phyloP scores from a whole-genome alignment of 2,113 vertebrate species.

The Corythoichthys intestinalis region DNA sequence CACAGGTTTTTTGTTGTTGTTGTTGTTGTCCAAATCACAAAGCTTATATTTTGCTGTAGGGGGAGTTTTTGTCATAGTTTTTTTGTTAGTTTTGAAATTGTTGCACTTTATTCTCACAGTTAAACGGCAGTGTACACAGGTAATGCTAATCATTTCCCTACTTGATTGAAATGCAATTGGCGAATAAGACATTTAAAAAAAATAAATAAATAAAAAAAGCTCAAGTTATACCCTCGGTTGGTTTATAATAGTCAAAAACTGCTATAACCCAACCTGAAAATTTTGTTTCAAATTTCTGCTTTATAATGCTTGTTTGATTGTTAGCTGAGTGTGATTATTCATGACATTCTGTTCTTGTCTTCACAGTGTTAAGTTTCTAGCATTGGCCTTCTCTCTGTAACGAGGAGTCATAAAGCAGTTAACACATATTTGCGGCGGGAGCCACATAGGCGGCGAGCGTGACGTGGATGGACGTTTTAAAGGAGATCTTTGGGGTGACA shows the following conservation, averaged over 20 bases:
- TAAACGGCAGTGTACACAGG: slow-evolving; percentile 66
- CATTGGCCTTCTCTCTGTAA: slow-evolving; percentile 70
- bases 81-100: slow-evolving; percentile 33
- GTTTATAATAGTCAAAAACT: slow-evolving; percentile 28
- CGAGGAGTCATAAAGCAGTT: slow-evolving; percentile 70
- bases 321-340: slow-evolving; percentile 37
- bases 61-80: slow-evolving; percentile 10
- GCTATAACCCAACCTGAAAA: slow-evolving; percentile 18
- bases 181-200: background rate
- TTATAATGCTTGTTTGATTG: background rate
- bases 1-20: slow-evolving; percentile 8
- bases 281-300: slow-evolving; percentile 1
- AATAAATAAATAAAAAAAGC: background rate
- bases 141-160: slow-evolving; percentile 58
- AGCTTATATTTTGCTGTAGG: slow-evolving; percentile 17
- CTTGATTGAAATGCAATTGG: slow-evolving; percentile 30
- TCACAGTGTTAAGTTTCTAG: slow-evolving; percentile 82
- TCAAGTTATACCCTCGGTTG: slow-evolving; percentile 15
- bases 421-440: slow-evolving; percentile 69
- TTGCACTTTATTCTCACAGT: slow-evolving; percentile 62
- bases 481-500: slow-evolving; percentile 63
- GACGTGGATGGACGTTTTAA: slow-evolving; percentile 64
- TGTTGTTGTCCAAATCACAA: background rate
- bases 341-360: slow-evolving; percentile 66
- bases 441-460: slow-evolving; percentile 55